Conservation (phyloP, 2,888 invertebrate genomes). For the Lathronympha strigana region DNA sequence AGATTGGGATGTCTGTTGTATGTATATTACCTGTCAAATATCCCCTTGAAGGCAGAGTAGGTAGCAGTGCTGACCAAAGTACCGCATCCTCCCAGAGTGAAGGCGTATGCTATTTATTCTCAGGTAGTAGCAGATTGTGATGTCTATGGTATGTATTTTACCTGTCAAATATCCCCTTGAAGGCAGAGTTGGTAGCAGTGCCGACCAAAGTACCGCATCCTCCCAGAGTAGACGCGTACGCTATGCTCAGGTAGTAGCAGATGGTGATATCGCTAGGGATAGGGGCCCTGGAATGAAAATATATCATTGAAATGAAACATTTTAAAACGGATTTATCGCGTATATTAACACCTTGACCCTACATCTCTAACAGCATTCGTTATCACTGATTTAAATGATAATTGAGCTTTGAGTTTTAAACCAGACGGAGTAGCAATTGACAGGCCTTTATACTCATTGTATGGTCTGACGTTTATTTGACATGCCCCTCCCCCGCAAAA, state of each 20-base stretch:
- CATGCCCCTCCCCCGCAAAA: too few relatives aligned
- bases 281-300: constrained; percentile 71
- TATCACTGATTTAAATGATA: too few relatives aligned
- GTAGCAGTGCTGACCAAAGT: constrained; percentile 92
- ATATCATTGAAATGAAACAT: not conserved
- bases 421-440: too few relatives aligned
- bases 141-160: constrained; percentile 83
- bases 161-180: constrained; percentile 91
- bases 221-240: constrained; percentile 92
- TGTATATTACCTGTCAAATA: constrained; percentile 63
- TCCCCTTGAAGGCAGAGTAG: constrained; percentile 92
- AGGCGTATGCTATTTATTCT: constrained; percentile 92
- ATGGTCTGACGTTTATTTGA: too few relatives aligned
- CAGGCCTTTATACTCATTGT: too few relatives aligned
- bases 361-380: too few relatives aligned
- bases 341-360: too few relatives aligned
- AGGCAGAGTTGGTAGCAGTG: constrained; percentile 92
- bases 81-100: constrained; percentile 91
- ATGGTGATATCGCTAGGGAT: constrained; percentile 89
- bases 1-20: too few relatives aligned
- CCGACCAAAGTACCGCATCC: constrained; percentile 92
- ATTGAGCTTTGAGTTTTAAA: too few relatives aligned
- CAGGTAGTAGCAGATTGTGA: constrained; percentile 91
- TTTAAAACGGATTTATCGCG: too few relatives aligned
- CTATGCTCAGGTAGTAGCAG: constrained; percentile 91